Percentiles rank a stretch among this genome's conserved stretches.
These are phyloP conservation scores for Hydrotaea diabolus DNA, from an alignment of 2,888 invertebrate species.

Conservation along the genomic window DNA sequence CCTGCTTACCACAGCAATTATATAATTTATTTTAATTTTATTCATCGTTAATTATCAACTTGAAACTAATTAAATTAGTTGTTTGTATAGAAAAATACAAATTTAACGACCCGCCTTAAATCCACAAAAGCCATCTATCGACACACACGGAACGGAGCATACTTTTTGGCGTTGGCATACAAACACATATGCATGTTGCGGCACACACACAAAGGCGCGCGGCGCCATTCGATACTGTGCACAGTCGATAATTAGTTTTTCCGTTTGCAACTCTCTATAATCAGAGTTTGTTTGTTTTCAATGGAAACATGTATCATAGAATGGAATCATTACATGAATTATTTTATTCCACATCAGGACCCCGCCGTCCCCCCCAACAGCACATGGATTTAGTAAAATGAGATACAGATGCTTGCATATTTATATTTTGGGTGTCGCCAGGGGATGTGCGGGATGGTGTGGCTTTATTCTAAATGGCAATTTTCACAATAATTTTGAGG, in stretches of 20 bases:
- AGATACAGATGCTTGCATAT: no score
- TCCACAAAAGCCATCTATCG: constrained; percentile 3
- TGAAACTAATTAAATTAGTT: constrained; percentile 65
- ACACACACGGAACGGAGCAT: background rate
- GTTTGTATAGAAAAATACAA: constrained; percentile 48
- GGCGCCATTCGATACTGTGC: background rate
- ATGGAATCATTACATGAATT: constrained; percentile 17
- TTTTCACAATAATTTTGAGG: constrained; percentile 37
- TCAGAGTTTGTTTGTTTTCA: constrained; percentile 19
- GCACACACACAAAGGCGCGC: background rate
- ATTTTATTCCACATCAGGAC: background rate
- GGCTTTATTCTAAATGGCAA: constrained; percentile 15
- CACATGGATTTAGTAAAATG: background rate
- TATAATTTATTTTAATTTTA: constrained; percentile 64
- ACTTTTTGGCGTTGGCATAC: background rate
- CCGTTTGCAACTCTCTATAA: constrained; percentile 19
- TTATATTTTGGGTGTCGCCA: background rate
- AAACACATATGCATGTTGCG: no score
- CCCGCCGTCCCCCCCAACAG: background rate
- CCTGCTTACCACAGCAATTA: constrained; percentile 39
- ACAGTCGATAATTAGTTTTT: constrained; percentile 28
- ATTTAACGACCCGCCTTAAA: constrained; percentile 29
- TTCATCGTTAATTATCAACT: constrained; percentile 68
- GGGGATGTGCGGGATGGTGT: background rate
- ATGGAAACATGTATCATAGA: constrained; percentile 20